Evolutionary conservation across 2,797 vertebrate genomes (phyloP).

Genomic region (Rhodeus uyekii): DNA sequence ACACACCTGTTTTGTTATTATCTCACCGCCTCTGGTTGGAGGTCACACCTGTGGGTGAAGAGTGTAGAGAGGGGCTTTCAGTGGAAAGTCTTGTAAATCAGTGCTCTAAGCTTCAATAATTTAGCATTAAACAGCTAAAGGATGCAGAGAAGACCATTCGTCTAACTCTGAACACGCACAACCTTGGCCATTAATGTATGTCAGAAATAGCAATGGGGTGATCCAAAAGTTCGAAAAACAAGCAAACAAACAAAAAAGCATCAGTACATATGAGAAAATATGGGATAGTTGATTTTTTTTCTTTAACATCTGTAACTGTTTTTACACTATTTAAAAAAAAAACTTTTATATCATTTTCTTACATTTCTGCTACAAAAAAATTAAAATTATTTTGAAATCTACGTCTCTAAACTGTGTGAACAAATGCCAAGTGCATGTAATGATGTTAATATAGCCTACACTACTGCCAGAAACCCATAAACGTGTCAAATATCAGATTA

Average conservation of each 20-base stretch:
- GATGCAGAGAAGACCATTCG: constrained; percentile 23
- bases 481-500: neutral
- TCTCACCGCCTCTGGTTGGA: constrained; percentile 68
- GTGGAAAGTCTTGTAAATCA: neutral
- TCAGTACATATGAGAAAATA: neutral
- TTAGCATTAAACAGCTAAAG: constrained; percentile 4
- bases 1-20: constrained; percentile 68
- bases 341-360: no score
- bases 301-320: neutral
- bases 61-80: constrained; percentile 18
- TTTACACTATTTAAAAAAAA: no score
- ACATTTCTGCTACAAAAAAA: no score
- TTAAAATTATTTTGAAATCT: no score
- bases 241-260: neutral
- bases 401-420: no score
- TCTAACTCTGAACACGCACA: constrained; percentile 14
- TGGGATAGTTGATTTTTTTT: neutral
- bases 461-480: no score
- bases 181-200: neutral
- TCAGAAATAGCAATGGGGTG: neutral
- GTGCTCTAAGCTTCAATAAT: neutral
- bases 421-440: no score
- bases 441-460: neutral
- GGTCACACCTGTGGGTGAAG: constrained; percentile 68
- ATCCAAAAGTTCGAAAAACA: neutral